Evolutionary conservation across 2,888 invertebrate species (phyloP).

Genomic region (Oligia strigilis): DNA sequence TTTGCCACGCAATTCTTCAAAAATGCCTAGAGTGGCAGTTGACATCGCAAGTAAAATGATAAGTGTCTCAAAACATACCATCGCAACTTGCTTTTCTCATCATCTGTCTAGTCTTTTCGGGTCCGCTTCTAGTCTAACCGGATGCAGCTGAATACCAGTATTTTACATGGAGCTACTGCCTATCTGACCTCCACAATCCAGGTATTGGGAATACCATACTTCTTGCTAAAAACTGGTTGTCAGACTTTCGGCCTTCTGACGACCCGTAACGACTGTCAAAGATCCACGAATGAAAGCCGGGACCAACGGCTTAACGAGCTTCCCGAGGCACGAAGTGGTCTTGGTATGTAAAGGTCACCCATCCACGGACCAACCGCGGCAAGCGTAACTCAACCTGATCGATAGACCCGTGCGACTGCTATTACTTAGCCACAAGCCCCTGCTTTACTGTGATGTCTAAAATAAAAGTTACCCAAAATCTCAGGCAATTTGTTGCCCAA

Average conservation of each 20-base stretch:
- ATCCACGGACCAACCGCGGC: too few relatives aligned
- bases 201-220: neutral
- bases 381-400: too few relatives aligned
- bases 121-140: neutral
- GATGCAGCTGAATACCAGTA: neutral
- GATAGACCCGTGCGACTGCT: neutral
- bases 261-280: too few relatives aligned
- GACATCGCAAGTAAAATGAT: neutral
- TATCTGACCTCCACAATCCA: neutral
- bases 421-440: neutral
- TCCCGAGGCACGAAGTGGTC: too few relatives aligned
- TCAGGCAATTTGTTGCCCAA: neutral
- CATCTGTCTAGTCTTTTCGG: neutral
- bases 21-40: neutral
- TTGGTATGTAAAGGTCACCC: too few relatives aligned
- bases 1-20: neutral
- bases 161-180: neutral
- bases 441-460: neutral
- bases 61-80: neutral
- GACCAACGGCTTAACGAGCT: too few relatives aligned
- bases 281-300: too few relatives aligned
- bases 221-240: neutral
- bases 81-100: neutral
- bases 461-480: neutral
- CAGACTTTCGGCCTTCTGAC: neutral